Base-by-base conservation (phyloP, 2,113 vertebrate genomes). In the Oxygymnocypris stewartii region DNA sequence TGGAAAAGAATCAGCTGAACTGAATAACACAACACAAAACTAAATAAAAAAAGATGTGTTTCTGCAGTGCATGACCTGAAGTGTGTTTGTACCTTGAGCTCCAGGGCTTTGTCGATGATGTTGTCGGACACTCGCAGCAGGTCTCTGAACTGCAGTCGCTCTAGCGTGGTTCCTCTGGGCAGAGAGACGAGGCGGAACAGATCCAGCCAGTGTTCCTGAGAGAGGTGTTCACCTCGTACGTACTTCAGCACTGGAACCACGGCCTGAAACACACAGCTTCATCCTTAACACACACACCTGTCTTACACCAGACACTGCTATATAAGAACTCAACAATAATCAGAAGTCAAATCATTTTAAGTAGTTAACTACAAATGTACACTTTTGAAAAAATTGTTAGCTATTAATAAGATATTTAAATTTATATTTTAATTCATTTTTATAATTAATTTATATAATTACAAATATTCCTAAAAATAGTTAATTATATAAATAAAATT, bases 171-270 rank as follows among this genome's bases (percentile, higher is more conserved):
- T 23, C 98, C 98, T 85, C 95, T 95, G 1, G 98, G 98, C 82
- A 99, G 96, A 85, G 96, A 96, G 84, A 99, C 94, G 76, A 99
- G 89, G 69, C 97, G 96, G 91, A 99, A 99, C 88, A 99, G 96
- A 90, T 99, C 97, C 89, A 99, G 88, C 98, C 98, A 99, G 69
- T 99, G 98, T 88, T 99, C 97, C 89, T 97, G 93, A 88, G 98
- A 99, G 84, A 99, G 95, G 87, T 99, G 96, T 18, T 99, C 98
- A 82, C 98, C 98, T 88, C 96, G 95, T 61, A 99, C 92, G 1
- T 99, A 99, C 91, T 99, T 99, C 82, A 99, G 90, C 37, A 99
- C 92, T 35, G 98, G 97, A 87, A 97, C 67, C 89, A 96, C 85
- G 54, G 88, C 93, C 97, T 99, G 82, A 28, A n/a, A 74, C 59